phyloP scores from a whole-genome alignment of 2,888 invertebrate genomes.

The Eristalis intricaria region DNA sequence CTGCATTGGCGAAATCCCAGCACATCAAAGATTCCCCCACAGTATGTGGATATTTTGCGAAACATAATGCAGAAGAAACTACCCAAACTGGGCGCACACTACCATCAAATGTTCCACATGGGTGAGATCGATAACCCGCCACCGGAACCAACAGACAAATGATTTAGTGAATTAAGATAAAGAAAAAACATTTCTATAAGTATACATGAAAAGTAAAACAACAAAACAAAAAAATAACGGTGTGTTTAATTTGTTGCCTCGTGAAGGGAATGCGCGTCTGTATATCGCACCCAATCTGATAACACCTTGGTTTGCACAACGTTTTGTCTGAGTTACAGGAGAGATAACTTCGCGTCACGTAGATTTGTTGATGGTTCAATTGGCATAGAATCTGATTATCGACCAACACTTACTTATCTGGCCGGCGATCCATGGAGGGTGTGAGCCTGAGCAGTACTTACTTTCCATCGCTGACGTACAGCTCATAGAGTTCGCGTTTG shows the following conservation, averaged over 20 bases:
- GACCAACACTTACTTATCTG: too few relatives aligned
- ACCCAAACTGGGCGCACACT: conserved; percentile 88
- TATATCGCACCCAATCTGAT: too few relatives aligned
- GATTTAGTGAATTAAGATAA: background rate
- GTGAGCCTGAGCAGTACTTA: too few relatives aligned
- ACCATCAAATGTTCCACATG: conserved; percentile 87
- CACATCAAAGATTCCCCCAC: conserved; percentile 86
- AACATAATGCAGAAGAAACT: conserved; percentile 91
- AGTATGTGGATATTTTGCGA: conserved; percentile 90
- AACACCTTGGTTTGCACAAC: too few relatives aligned
- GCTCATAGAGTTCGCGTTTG: too few relatives aligned
- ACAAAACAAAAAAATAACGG: background rate
- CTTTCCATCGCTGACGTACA: too few relatives aligned
- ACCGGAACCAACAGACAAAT: conserved; percentile 39
- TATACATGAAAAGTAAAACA: background rate
- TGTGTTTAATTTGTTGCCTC: background rate
- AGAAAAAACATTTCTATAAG: conserved; percentile 1
- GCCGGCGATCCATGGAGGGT: too few relatives aligned
- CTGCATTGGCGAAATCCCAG: conserved; percentile 91
- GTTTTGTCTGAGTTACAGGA: too few relatives aligned
- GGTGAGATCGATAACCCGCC: conserved; percentile 75
- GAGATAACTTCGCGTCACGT: too few relatives aligned
- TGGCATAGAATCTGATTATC: too few relatives aligned
- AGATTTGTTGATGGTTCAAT: too few relatives aligned
- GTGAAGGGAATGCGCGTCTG: too few relatives aligned